Percentiles rank a stretch among this genome's conserved stretches.
Conservation (phyloP, 2,888 invertebrate species). For the Lasioglossum villosulum region DNA sequence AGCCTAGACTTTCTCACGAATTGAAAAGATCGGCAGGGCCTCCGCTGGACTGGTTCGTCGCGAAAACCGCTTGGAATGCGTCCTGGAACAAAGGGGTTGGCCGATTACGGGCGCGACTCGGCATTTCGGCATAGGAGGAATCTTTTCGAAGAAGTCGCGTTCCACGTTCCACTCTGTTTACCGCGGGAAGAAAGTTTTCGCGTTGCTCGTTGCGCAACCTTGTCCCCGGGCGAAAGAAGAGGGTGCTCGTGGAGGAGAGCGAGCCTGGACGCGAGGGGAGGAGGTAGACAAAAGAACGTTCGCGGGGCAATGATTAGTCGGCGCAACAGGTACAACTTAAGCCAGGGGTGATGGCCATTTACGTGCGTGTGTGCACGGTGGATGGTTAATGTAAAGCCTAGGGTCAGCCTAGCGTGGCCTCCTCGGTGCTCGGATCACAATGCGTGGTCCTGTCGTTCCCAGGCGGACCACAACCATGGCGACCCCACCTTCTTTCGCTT, state of each 20-base stretch:
- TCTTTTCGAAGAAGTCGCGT: constrained; percentile 45
- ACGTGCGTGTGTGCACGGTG: constrained; percentile 74
- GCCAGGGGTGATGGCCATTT: constrained; percentile 69
- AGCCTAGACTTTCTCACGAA: constrained; percentile 51
- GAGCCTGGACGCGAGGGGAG: neutral
- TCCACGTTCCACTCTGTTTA: constrained; percentile 74
- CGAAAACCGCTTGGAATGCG: constrained; percentile 15
- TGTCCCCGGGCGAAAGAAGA: constrained; percentile 35
- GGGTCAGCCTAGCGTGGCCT: constrained; percentile 84
- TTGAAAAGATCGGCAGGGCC: constrained; percentile 33
- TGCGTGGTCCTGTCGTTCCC: constrained; percentile 82
- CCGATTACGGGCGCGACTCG: neutral
- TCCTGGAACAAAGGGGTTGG: constrained; percentile 23
- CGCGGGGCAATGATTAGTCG: constrained; percentile 74
- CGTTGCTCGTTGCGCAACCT: constrained; percentile 67
- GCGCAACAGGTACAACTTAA: constrained; percentile 75
- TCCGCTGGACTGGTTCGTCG: constrained; percentile 38
- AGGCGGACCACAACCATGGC: constrained; percentile 84
- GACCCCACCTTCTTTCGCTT: constrained; percentile 78
- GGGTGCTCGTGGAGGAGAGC: neutral
- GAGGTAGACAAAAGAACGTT: constrained; percentile 55
- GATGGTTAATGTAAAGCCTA: constrained; percentile 79
- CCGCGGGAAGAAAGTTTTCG: constrained; percentile 44
- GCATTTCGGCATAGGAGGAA: neutral
- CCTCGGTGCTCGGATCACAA: constrained; percentile 80